Evolutionary conservation across 2,113 vertebrate species (phyloP), one percentile per base, ranked within the genome.

Genomic region (Paralichthys olivaceus): DNA sequence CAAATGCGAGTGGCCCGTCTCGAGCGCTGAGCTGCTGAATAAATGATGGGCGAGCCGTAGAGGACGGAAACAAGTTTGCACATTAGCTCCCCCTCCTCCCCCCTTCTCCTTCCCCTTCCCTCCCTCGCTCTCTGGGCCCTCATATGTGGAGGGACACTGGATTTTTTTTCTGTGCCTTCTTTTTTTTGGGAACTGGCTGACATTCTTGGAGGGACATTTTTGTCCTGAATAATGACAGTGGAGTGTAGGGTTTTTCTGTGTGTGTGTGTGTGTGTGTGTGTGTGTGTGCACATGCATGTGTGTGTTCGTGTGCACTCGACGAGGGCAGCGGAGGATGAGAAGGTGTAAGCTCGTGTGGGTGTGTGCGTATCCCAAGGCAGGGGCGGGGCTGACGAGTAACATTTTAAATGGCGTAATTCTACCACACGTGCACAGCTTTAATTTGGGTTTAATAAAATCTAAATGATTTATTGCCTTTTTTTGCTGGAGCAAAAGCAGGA

Each of bases 61-160:
- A 99, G 97, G 96, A 99, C 96, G 96, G 98, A 97, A 98, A 98
- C 97, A 99, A 99, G 96, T 98, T 97, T 98, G 96, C 96, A 96
- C 96, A 98, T 99, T 98, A 99, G 96, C 95, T 93, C 93, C 94
- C 94, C 95, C 73, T 9, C 40, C 49, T 34, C 23, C 32, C 70
- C 25, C 66, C 63, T 63, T 43, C 83, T 74, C 75, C 55, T 71
- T 77, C 75, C 63, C 70, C 69, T 71, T 87, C 76, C 63, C 60
- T 83, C 70, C 65, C 43, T 78, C 7, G 8, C 87, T 81, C 77
- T 71, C 73, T 79, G 34, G 64, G 77, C 79, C 77, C 76, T 87
- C 69, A 61, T 66, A 89, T 81, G 79, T 72, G 17, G 72, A 88
- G 80, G 89, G 84, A 87, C 84, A 74, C 59, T 1, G 67, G 61